phyloP scores from a whole-genome alignment of 2,888 invertebrate genomes.

The Pyrrhia umbra region DNA sequence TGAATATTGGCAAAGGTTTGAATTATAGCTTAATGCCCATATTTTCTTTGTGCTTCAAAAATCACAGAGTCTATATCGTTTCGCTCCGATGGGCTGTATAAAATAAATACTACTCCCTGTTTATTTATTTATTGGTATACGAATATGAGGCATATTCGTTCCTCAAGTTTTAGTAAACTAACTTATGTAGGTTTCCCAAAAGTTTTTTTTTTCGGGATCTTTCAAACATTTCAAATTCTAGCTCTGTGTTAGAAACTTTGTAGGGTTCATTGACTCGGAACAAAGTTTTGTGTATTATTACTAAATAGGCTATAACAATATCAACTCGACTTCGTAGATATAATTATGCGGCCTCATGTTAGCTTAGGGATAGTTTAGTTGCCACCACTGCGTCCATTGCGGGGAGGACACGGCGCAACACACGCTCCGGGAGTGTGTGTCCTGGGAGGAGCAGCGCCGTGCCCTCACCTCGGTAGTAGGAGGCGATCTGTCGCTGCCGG shows the following conservation, averaged over 20 bases:
- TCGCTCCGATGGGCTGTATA: constrained; percentile 27
- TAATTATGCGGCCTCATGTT: no score
- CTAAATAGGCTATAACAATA: no score
- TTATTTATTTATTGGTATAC: not conserved
- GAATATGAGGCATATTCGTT: not conserved
- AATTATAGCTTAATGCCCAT: constrained; percentile 62
- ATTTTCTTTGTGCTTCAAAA: constrained; percentile 63
- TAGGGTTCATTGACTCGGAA: constrained; percentile 13
- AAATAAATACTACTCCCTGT: constrained; percentile 38
- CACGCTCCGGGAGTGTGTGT: no score
- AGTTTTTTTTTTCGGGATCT: constrained; percentile 3
- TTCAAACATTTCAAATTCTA: constrained; percentile 24
- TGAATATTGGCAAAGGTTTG: constrained; percentile 64
- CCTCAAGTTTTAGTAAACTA: not conserved
- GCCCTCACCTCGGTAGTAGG: no score
- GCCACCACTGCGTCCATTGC: no score
- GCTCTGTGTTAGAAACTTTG: not conserved
- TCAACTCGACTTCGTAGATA: no score
- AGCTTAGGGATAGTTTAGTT: no score
- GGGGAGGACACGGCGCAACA: no score
- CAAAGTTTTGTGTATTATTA: not conserved
- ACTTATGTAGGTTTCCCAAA: not conserved
- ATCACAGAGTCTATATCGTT: constrained; percentile 33
- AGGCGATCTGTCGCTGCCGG: no score
- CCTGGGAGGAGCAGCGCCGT: no score